Evolutionary conservation across 2,113 vertebrate genomes (phyloP), one percentile per base, ranked within the genome.

Genomic region (Mormoops blainvillei): DNA sequence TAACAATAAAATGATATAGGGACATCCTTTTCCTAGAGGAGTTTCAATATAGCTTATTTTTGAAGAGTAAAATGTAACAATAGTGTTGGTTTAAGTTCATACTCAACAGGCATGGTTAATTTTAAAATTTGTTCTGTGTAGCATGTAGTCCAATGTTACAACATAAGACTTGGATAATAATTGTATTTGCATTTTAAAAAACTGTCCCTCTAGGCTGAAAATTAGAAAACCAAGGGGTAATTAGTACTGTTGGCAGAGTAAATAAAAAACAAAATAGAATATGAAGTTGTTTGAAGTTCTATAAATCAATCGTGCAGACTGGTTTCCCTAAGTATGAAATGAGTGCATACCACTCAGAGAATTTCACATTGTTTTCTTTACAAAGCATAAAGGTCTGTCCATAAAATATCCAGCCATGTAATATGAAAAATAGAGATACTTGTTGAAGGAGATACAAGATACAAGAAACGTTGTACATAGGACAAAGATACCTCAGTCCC

Each of bases 181-280:
- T 84, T 80, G 7, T 94, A 70, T 92, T 92, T 91, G 20, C 73
- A 92, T 89, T 70, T 89, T 89, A 52, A 24, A 24, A 95, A 92
- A 63, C 20, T 81, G 50, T 82, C 10, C 19, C 26, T 70, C 26
- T 89, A 58, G 26, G 33, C 31, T 94, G 80, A 86, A 97, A 89
- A 84, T 94, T 36, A 94, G 91, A 36, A 91, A 89, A 18, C 58
- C 67, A 95, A 41, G 31, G 70, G 28, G 41, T 89, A 94, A 93
- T 94, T 61, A 81, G 36, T 45, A 92, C 36, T 85, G 93, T 93
- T 94, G 87, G 50, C 31, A 70, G 41, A 92, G 18, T 26, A 83
- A 90, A 87, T 73, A 28, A 85, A 84, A 81, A 95, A 43, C 26
- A 88, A 50, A 88, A 63, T 89, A 81, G 48, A 10, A 58, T 76